Conservation (phyloP, 2,797 vertebrate genomes). For the Eospalax fontanierii region DNA sequence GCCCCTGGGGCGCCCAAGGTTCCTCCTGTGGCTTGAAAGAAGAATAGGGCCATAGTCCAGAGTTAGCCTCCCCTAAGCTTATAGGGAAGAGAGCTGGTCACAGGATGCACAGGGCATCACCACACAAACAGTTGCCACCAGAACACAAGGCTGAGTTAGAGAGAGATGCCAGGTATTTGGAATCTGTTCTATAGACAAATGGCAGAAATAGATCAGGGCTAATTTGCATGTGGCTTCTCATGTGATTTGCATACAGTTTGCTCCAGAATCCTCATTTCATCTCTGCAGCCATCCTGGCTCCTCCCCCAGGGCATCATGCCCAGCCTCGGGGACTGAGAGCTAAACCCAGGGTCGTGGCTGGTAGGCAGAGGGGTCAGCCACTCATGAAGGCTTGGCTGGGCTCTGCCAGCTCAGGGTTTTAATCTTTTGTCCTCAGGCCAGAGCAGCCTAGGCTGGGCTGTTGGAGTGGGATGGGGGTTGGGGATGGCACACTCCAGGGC, state of each 20-base stretch:
- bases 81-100: background rate
- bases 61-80: background rate
- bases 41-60: background rate
- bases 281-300: conserved; percentile 30
- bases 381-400: conserved; percentile 1
- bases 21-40: background rate
- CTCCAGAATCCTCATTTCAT: conserved; percentile 61
- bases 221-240: conserved; percentile 73
- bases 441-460: conserved; percentile 20
- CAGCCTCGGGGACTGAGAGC: conserved; percentile 8
- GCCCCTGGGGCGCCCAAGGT: background rate
- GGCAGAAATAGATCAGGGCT: conserved; percentile 74
- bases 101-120: background rate
- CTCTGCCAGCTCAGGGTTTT: conserved; percentile 4
- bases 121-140: background rate
- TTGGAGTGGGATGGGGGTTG: background rate
- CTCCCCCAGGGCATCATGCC: background rate
- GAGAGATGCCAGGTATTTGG: conserved; percentile 54
- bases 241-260: conserved; percentile 60
- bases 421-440: conserved; percentile 9
- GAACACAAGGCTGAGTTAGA: background rate
- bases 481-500: background rate
- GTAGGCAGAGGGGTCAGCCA: background rate
- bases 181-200: background rate
- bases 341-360: background rate